A percentile compares a stretch with the other conserved stretches of the same genome.
These are phyloP conservation scores for Callorhinus ursinus DNA, from an alignment of 2,113 vertebrate species.

Conservation along the genomic window DNA sequence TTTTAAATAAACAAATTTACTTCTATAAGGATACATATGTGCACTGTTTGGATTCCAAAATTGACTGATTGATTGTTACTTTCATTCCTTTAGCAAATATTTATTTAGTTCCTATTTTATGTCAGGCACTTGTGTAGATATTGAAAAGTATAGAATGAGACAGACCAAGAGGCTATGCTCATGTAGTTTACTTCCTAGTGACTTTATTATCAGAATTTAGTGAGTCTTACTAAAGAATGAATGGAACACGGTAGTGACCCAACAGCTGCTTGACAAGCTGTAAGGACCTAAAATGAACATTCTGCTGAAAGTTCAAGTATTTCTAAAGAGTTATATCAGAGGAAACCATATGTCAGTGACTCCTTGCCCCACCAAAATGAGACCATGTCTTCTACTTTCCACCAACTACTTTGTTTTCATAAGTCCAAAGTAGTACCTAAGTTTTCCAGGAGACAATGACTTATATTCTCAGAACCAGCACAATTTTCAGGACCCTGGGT, in stretches of 20 bases:
- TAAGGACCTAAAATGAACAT: neutral
- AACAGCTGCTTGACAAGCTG: neutral
- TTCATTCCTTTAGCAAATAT: neutral
- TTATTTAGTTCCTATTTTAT: neutral
- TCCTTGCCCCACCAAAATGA: neutral
- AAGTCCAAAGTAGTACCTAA: neutral
- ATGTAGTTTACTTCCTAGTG: neutral
- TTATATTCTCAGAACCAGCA: neutral
- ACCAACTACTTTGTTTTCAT: neutral
- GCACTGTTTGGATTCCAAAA: neutral
- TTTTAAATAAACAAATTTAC: slow-evolving; percentile 32
- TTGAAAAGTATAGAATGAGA: neutral
- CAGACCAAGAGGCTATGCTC: neutral
- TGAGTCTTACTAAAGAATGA: neutral
- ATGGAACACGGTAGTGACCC: neutral
- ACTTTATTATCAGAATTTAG: slow-evolving; percentile 1
- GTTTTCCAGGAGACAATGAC: neutral
- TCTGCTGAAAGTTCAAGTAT: neutral
- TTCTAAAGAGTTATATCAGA: neutral
- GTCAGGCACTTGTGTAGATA: neutral
- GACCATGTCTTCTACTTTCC: neutral
- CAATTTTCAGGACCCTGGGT: neutral
- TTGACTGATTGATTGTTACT: neutral
- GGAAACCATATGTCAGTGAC: neutral
- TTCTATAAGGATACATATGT: neutral